A percentile compares a stretch with the other conserved stretches of the same genome.
Conservation (phyloP, 2,113 vertebrate species). For the Uria lomvia region DNA sequence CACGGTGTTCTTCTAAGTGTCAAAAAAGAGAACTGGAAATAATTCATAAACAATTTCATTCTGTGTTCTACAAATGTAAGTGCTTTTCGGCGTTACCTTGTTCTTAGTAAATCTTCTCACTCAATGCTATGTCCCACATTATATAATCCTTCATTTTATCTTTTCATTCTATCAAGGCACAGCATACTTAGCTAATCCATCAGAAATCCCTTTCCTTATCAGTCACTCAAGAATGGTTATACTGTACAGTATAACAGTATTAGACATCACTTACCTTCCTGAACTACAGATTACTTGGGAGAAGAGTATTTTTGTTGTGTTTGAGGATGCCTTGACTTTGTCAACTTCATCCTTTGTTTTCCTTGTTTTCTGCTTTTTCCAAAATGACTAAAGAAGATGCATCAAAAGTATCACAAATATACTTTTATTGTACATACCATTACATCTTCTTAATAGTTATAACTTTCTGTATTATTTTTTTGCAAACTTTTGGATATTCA, state of each 20-base stretch:
- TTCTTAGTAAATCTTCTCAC: slow-evolving; percentile 34
- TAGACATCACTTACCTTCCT: slow-evolving; percentile 58
- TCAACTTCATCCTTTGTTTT: background rate
- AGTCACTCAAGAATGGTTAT: slow-evolving; percentile 55
- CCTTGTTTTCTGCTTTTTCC: background rate
- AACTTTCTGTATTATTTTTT: background rate
- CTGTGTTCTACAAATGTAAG: slow-evolving; percentile 11
- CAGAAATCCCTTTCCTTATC: slow-evolving; percentile 68
- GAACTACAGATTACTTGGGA: slow-evolving; percentile 49
- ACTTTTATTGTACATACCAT: background rate
- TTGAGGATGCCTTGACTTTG: background rate
- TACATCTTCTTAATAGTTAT: background rate
- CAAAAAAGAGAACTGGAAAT: background rate
- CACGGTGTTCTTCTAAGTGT: background rate
- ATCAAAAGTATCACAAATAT: background rate
- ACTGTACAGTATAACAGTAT: slow-evolving; percentile 37
- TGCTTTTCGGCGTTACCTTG: background rate
- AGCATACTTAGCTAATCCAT: slow-evolving; percentile 68
- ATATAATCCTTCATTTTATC: slow-evolving; percentile 61
- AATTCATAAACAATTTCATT: background rate
- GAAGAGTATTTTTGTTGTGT: slow-evolving; percentile 8
- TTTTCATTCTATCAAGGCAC: slow-evolving; percentile 56
- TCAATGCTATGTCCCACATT: slow-evolving; percentile 3
- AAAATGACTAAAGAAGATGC: background rate
- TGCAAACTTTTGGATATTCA: background rate